These are phyloP conservation scores for Cervus canadensis DNA, from an alignment of 2,113 vertebrate species.

Conservation along the genomic window DNA sequence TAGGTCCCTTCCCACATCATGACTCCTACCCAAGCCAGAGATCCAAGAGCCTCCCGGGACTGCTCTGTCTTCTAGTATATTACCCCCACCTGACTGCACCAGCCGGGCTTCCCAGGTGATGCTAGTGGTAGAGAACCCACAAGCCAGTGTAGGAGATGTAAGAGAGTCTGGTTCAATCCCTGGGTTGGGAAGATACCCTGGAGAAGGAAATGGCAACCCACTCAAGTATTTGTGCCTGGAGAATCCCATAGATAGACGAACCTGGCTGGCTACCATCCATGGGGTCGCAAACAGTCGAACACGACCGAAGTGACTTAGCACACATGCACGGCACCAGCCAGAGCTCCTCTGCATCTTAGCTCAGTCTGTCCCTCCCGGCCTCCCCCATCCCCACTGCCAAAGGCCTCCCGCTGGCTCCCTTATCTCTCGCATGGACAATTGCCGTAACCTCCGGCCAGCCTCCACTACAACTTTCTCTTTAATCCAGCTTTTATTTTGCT, in stretches of 20 bases:
- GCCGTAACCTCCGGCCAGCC: not conserved
- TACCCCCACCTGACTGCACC: not conserved
- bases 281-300: fast-evolving
- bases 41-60: too few species aligned
- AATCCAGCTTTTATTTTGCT: not conserved
- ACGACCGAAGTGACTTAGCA: not conserved
- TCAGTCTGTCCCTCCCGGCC: not conserved
- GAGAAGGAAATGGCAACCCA: not conserved
- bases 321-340: not conserved
- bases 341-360: not conserved
- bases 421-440: fast-evolving
- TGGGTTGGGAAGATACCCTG: not conserved
- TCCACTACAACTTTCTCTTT: not conserved
- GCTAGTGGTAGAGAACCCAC: not conserved
- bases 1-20: not conserved
- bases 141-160: not conserved
- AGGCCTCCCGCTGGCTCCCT: not conserved
- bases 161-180: not conserved
- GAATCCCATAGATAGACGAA: not conserved
- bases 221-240: not conserved
- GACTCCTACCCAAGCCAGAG: not conserved
- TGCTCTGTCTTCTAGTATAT: not conserved
- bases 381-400: not conserved
- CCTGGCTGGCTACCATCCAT: not conserved
- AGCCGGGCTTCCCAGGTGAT: not conserved